Evolutionary conservation across 2,113 vertebrate species (phyloP).

Genomic region (Sorex araneus): DNA sequence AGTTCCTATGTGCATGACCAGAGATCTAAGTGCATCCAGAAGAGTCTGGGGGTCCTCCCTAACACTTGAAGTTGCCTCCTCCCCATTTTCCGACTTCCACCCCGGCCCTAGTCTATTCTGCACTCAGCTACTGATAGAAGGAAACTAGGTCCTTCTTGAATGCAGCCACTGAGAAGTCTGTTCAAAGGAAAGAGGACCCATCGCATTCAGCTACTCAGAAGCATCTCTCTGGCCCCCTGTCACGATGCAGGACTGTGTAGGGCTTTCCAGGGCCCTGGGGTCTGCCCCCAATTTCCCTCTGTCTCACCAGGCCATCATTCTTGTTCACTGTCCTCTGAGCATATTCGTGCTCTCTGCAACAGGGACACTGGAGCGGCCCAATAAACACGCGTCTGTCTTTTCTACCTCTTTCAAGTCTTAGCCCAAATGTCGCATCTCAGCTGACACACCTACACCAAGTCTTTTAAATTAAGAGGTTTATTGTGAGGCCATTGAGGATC

Average conservation of each 20-base stretch:
- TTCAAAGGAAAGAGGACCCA: too few relatives aligned
- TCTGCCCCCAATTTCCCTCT: too few relatives aligned
- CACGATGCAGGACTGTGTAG: too few relatives aligned
- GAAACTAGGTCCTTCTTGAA: too few relatives aligned
- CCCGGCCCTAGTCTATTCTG: neutral
- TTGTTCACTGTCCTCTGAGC: too few relatives aligned
- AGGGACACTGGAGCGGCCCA: neutral
- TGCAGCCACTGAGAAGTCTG: too few relatives aligned
- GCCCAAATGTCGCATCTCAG: conserved; percentile 7
- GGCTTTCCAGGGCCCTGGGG: too few relatives aligned
- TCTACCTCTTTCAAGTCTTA: neutral
- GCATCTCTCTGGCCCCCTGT: too few relatives aligned
- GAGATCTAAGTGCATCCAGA: neutral
- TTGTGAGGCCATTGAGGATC: neutral
- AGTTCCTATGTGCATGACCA: neutral
- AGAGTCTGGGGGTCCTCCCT: neutral
- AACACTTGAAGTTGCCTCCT: neutral
- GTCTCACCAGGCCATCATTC: too few relatives aligned
- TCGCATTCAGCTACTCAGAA: too few relatives aligned
- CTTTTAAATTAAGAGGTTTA: conserved; percentile 28
- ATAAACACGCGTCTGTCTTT: neutral
- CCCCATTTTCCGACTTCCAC: neutral
- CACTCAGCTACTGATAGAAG: too few relatives aligned
- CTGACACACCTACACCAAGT: neutral
- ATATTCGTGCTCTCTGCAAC: neutral